These are phyloP conservation scores for Pycnonotus jocosus DNA, from an alignment of 2,113 vertebrate genomes.

Conservation along the genomic window DNA sequence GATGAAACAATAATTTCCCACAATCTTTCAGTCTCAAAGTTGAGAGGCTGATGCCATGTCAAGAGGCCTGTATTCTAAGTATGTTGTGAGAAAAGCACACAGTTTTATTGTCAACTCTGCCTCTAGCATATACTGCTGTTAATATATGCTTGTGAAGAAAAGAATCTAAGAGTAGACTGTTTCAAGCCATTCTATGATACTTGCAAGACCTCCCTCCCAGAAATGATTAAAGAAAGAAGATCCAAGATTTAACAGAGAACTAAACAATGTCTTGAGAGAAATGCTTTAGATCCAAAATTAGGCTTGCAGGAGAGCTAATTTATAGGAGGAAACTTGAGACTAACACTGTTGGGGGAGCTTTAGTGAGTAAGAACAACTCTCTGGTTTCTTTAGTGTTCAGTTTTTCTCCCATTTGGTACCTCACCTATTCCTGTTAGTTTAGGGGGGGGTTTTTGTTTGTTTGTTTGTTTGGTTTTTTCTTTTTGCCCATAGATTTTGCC, in stretches of 20 bases:
- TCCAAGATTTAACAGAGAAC: background rate
- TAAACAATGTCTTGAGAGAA: background rate
- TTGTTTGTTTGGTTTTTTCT: background rate
- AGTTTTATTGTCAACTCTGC: background rate
- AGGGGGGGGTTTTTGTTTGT: background rate
- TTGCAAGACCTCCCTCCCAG: background rate
- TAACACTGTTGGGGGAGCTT: background rate
- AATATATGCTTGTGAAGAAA: background rate
- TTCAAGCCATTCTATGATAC: background rate
- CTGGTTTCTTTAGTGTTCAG: background rate
- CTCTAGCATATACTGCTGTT: background rate
- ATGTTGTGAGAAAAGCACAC: background rate
- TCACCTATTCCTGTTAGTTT: background rate
- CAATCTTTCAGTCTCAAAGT: background rate
- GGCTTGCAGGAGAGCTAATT: background rate
- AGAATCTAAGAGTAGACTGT: background rate
- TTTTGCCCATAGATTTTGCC: background rate
- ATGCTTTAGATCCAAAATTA: background rate
- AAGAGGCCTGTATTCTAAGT: background rate
- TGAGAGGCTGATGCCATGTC: background rate
- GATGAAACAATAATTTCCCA: background rate
- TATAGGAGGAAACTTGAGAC: background rate
- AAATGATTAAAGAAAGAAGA: background rate
- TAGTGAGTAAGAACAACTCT: background rate
- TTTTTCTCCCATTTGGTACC: background rate